These are phyloP conservation scores for Protosalanx chinensis DNA, from an alignment of 2,797 vertebrate genomes.

Conservation along the genomic window DNA sequence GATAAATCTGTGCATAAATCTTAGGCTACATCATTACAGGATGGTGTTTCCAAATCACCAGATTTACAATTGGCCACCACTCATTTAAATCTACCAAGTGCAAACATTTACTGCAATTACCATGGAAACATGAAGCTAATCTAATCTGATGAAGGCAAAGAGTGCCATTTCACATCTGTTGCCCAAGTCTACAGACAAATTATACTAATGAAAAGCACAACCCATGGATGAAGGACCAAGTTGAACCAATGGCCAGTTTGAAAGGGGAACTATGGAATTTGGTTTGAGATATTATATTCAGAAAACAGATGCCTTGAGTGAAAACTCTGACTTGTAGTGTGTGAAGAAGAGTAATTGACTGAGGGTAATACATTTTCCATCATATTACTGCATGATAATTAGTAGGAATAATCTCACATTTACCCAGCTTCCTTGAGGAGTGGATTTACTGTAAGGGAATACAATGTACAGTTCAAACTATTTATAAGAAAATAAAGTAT, in stretches of 20 bases:
- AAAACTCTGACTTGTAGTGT: slow-evolving; percentile 49
- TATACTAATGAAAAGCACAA: neutral
- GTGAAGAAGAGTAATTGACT: slow-evolving; percentile 48
- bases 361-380: slow-evolving; percentile 42
- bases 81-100: neutral
- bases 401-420: slow-evolving; percentile 13
- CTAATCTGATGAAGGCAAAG: neutral
- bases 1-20: neutral
- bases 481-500: neutral
- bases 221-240: neutral
- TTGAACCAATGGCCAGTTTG: slow-evolving; percentile 35
- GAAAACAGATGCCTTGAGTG: slow-evolving; percentile 46
- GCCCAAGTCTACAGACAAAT: neutral
- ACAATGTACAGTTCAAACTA: neutral
- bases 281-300: slow-evolving; percentile 45
- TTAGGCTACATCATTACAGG: neutral
- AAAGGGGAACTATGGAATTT: slow-evolving; percentile 41
- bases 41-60: neutral
- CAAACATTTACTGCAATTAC: neutral
- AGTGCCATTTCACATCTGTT: neutral
- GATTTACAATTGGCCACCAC: neutral
- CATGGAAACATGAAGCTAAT: neutral
- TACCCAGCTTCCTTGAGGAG: neutral
- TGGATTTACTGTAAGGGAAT: neutral
- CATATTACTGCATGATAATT: slow-evolving; percentile 45